Percentiles rank a stretch among this genome's conserved stretches.
Conservation (phyloP, 1,140 invertebrate genomes). For the Drosophila nasuta region DNA sequence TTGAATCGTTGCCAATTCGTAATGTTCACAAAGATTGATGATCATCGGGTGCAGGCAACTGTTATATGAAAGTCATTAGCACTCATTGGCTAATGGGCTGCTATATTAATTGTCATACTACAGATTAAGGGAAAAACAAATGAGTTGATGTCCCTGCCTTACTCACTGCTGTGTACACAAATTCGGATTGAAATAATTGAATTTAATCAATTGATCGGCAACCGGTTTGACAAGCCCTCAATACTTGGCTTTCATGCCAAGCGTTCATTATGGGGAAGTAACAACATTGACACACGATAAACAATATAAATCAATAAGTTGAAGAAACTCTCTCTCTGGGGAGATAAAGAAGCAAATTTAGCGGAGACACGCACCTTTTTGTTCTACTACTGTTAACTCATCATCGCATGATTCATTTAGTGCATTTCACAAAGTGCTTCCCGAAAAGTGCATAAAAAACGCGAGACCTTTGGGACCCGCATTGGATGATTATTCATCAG, state of each 20-base stretch:
- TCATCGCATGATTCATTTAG: conserved; percentile 45
- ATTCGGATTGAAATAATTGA: no score
- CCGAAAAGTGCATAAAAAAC: conserved; percentile 31
- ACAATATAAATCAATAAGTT: background rate
- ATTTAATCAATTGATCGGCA: background rate
- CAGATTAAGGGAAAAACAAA: no score
- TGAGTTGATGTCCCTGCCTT: no score
- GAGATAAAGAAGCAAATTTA: background rate
- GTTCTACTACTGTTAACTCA: conserved; percentile 9
- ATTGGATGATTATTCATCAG: conserved; percentile 6
- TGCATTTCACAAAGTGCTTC: conserved; percentile 45
- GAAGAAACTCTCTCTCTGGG: background rate
- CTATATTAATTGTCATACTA: background rate
- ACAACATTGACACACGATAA: background rate
- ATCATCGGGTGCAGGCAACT: conserved; percentile 6
- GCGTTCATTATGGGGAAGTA: background rate
- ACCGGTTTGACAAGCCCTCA: background rate
- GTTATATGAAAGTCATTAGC: conserved; percentile 6
- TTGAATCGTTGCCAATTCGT: conserved; percentile 39
- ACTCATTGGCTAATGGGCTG: background rate
- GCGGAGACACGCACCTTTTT: conserved; percentile 13
- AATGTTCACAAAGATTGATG: conserved; percentile 29
- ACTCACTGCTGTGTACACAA: no score
- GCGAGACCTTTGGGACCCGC: conserved; percentile 13
- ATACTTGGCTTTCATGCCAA: background rate